Evolutionary conservation across 1,140 invertebrate species (phyloP).

Genomic region (Drosophila kurseongensis): DNA sequence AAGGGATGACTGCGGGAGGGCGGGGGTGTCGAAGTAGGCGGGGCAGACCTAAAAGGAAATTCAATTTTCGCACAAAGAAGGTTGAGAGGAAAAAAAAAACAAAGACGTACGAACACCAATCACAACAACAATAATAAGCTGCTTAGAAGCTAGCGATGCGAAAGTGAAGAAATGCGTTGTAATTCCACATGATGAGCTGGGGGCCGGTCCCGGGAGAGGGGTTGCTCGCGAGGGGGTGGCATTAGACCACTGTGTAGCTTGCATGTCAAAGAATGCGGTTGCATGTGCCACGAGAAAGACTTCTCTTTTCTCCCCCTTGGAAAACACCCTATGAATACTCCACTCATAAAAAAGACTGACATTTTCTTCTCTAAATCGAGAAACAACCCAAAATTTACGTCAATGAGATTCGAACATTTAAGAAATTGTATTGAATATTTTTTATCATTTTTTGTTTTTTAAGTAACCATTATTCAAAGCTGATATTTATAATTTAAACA

Average conservation of each 20-base stretch:
- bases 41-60: conserved; percentile 47
- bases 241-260: conserved; percentile 62
- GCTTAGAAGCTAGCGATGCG: conserved; percentile 77
- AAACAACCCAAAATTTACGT: too few species aligned
- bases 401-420: too few species aligned
- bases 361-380: background rate
- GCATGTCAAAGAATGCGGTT: conserved; percentile 52
- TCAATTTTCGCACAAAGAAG: conserved; percentile 70
- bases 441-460: too few species aligned
- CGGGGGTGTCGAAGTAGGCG: background rate
- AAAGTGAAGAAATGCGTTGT: conserved; percentile 82
- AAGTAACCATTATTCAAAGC: too few species aligned
- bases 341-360: background rate
- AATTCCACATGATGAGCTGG: conserved; percentile 53
- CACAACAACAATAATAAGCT: conserved; percentile 79
- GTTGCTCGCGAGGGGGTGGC: conserved; percentile 28
- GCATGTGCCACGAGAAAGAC: conserved; percentile 56
- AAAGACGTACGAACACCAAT: conserved; percentile 30
- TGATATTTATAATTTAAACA: too few species aligned
- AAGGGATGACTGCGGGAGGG: conserved; percentile 15
- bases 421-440: too few species aligned
- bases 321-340: background rate
- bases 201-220: conserved; percentile 1
- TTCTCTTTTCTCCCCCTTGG: background rate
- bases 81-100: conserved; percentile 29